Evolutionary conservation across 2,113 vertebrate genomes (phyloP).

Genomic region (Steatornis caripensis): DNA sequence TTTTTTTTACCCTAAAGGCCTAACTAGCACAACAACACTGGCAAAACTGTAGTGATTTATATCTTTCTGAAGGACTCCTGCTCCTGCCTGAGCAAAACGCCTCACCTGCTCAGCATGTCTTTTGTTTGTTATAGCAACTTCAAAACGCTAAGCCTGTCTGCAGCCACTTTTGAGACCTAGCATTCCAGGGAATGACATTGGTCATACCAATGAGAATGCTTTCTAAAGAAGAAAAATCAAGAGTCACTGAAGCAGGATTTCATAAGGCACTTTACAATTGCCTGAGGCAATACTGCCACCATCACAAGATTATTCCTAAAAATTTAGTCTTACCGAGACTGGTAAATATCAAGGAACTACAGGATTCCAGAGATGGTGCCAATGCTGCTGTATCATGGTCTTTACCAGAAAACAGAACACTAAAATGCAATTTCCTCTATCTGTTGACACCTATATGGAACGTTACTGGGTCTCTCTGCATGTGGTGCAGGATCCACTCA

Average conservation of each 20-base stretch:
- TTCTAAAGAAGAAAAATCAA: not conserved
- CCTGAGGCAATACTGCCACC: not conserved
- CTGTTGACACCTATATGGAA: not conserved
- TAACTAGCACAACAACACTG: not conserved
- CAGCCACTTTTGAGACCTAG: not conserved
- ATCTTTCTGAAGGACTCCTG: constrained; percentile 1
- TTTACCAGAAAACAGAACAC: not conserved
- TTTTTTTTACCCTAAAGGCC: not conserved
- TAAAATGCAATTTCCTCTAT: not conserved
- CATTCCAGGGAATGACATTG: not conserved
- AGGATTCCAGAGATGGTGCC: not conserved
- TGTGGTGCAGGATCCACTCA: not conserved
- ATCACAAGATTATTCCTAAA: not conserved
- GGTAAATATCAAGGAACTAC: not conserved
- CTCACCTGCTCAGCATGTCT: not conserved
- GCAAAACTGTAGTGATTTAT: not conserved
- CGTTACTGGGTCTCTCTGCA: not conserved
- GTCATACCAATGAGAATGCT: not conserved
- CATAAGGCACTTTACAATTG: not conserved
- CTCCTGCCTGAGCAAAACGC: constrained; percentile 16
- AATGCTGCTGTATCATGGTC: not conserved
- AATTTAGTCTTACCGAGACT: not conserved
- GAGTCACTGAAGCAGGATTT: not conserved
- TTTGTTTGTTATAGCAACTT: not conserved
- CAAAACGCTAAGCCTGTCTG: not conserved